These are phyloP conservation scores for Grus americana DNA, from an alignment of 2,113 vertebrate genomes.

Conservation along the genomic window DNA sequence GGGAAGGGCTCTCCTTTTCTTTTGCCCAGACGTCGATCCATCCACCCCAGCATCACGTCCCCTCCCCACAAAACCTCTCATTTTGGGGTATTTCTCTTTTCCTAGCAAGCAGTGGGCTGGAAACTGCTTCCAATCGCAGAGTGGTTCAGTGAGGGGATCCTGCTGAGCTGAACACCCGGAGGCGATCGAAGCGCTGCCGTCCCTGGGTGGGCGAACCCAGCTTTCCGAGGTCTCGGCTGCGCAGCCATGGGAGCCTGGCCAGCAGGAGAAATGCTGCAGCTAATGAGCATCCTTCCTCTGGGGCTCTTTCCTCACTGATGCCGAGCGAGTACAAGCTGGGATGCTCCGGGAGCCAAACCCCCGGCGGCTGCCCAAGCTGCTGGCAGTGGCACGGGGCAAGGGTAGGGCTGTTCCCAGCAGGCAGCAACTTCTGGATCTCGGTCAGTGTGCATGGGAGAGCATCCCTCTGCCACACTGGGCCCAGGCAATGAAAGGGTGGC, in stretches of 20 bases:
- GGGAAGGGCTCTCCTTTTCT: neutral
- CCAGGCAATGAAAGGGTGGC: neutral
- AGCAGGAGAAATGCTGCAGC: neutral
- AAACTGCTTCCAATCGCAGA: neutral
- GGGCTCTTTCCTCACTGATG: neutral
- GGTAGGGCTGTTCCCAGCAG: neutral
- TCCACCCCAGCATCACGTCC: neutral
- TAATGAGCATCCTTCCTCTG: neutral
- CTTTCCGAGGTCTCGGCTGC: neutral
- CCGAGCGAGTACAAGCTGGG: rapidly evolving
- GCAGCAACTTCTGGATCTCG: neutral
- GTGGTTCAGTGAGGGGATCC: neutral
- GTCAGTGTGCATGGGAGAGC: neutral
- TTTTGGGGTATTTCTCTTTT: neutral
- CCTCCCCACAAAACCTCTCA: neutral
- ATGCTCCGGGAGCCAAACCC: neutral
- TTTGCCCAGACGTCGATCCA: neutral
- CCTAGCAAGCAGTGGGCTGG: neutral
- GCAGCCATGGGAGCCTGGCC: neutral
- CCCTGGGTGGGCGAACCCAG: neutral
- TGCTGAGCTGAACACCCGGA: neutral
- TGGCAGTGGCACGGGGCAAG: neutral
- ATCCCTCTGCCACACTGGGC: neutral
- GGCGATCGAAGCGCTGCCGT: neutral
- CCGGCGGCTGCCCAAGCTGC: neutral